Percentiles rank a stretch among this genome's conserved stretches.
phyloP scores from a whole-genome alignment of 1,140 invertebrate species.

The Cyclargus thomasi region DNA sequence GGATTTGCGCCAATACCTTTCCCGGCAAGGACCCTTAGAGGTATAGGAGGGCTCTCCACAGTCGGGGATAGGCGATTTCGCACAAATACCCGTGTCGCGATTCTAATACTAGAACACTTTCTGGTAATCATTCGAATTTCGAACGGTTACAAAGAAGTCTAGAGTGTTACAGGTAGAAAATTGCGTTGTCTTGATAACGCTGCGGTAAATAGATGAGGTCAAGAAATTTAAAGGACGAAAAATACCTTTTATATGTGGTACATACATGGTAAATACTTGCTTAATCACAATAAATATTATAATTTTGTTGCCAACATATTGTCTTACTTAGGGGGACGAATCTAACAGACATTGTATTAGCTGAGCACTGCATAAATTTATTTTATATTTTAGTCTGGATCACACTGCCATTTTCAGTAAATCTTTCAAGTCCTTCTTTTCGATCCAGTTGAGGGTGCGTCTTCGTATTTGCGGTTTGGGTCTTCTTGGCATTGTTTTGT shows the following conservation, averaged over 20 bases:
- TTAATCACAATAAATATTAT: too few relatives aligned
- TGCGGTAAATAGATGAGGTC: too few relatives aligned
- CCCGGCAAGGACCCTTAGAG: neutral
- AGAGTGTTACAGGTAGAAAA: too few relatives aligned
- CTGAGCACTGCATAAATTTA: too few relatives aligned
- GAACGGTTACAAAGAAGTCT: too few relatives aligned
- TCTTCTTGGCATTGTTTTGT: slow-evolving; percentile 23
- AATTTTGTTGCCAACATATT: too few relatives aligned
- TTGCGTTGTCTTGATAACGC: too few relatives aligned
- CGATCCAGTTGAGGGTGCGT: neutral
- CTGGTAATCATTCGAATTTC: neutral
- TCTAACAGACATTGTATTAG: too few relatives aligned
- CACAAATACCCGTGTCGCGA: neutral
- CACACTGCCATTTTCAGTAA: slow-evolving; percentile 3
- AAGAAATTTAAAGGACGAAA: too few relatives aligned
- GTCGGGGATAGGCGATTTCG: neutral
- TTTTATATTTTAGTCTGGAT: neutral
- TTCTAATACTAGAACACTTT: neutral
- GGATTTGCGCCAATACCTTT: slow-evolving; percentile 12
- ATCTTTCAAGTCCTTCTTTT: slow-evolving; percentile 17
- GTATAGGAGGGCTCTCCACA: slow-evolving; percentile 1
- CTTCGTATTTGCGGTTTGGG: neutral
- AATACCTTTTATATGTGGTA: too few relatives aligned
- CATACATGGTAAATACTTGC: too few relatives aligned
- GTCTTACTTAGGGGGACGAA: too few relatives aligned